Evolutionary conservation across 1,140 invertebrate species (phyloP), one percentile per base, ranked within the genome.

Genomic region (Dolichoris vasculosae): DNA sequence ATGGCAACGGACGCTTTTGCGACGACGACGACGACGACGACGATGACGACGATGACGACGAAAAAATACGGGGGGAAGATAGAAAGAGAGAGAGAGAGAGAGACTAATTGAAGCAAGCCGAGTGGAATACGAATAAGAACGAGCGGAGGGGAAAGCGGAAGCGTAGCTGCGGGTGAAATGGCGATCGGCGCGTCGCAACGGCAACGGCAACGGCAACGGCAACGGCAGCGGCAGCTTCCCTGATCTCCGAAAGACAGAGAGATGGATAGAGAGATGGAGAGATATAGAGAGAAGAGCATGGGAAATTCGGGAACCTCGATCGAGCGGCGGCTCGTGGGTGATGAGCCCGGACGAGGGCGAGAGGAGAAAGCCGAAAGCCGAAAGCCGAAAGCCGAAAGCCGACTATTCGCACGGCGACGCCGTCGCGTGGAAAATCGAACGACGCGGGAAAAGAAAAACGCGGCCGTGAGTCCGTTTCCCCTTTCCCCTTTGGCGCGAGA

Each of bases 301-400:
- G 55, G 35, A 63, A 63, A 79, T 79, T 79, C 32, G 48, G 77
- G n/a, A 79, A 35, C 80, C 82, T 83, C 88, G 84, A 88, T 87
- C 78, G 77, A 63, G 71, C 83, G 75, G 81, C 79, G n/a, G 75
- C 43, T 8, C 11, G 43, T 13, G 9, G 75, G 43, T 32, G 13
- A 9, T 75, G 73, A 13, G 73, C 43, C 0, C 43, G 2, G 59
- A 69, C 7, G 3, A 23, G n/a, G 67, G 67, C 20, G 11, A n/a
- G 13, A 9, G 71, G 8, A n/a, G 48, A 43, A 43, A 80, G 55
- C 69, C 76, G 78, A 76, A 26, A 48, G 76, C n/a, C 4, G 35
- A 26, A 38, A 20, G 7, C 13, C 7, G 38, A 7, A 7, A 40
- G 15, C 35, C 15, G 63, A 64, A 32, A 71, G 38, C 35, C 17